Conservation (phyloP, 2,113 vertebrate species). For the Danio rerio region GRCz12tu NC_133195.1:41663501-41664000, state of each 20-base stretch:
- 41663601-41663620: background rate
- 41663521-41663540: conserved; percentile 4
- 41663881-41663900: conserved; percentile 49
- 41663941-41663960: conserved; percentile 48
- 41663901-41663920: conserved; percentile 5
- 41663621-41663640: conserved; percentile 25
- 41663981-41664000: background rate
- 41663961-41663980: conserved; percentile 4
- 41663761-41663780: conserved; percentile 31
- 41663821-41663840: conserved; percentile 6
- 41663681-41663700: background rate
- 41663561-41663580: background rate
- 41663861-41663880: conserved; percentile 37
- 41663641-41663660: background rate
- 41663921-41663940: conserved; percentile 58
- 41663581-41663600: conserved; percentile 16
- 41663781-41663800: conserved; percentile 19
- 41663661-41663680: background rate
- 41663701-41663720: conserved; percentile 6
- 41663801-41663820: conserved; percentile 26
- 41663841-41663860: conserved; percentile 49
- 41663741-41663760: background rate
- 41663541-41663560: background rate
- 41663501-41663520: background rate
- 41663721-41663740: conserved; percentile 1